Percentiles rank a stretch among this genome's conserved stretches.
phyloP scores from a whole-genome alignment of 2,113 vertebrate species.

The Urocitellus parryii region DNA sequence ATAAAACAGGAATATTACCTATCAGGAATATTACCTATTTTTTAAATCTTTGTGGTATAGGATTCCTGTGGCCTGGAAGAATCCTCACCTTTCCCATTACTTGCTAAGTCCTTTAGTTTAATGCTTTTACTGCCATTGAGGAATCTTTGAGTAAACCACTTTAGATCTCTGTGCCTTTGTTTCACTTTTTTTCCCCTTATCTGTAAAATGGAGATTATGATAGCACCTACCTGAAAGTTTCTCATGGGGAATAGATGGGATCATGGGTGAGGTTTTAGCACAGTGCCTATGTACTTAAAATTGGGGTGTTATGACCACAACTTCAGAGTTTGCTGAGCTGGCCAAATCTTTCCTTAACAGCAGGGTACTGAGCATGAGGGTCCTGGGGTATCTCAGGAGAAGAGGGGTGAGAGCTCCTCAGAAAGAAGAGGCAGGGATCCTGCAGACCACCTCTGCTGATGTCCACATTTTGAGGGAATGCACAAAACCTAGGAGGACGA shows the following conservation, averaged over 20 bases:
- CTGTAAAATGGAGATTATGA: conserved; percentile 8
- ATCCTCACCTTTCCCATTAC: neutral
- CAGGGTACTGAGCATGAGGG: neutral
- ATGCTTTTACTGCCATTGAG: neutral
- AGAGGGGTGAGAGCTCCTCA: neutral
- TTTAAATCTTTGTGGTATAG: neutral
- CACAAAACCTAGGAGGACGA: neutral
- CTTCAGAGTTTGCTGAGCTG: neutral
- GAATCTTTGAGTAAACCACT: neutral
- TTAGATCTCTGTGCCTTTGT: neutral
- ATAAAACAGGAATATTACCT: too few species aligned
- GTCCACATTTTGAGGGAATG: neutral
- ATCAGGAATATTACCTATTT: too few species aligned
- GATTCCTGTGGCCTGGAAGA: neutral
- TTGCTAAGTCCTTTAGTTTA: neutral
- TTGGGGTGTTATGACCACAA: neutral
- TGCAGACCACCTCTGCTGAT: neutral
- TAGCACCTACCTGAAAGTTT: conserved; percentile 18
- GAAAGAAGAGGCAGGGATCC: too few species aligned
- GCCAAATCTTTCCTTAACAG: neutral
- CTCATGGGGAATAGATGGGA: neutral
- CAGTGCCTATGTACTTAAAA: neutral
- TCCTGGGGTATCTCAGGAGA: neutral
- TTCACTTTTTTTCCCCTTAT: neutral
- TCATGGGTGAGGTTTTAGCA: neutral